Percentiles rank a stretch among this genome's conserved stretches.
Conservation (phyloP, 2,888 invertebrate species). For the Linyphia triangularis region DNA sequence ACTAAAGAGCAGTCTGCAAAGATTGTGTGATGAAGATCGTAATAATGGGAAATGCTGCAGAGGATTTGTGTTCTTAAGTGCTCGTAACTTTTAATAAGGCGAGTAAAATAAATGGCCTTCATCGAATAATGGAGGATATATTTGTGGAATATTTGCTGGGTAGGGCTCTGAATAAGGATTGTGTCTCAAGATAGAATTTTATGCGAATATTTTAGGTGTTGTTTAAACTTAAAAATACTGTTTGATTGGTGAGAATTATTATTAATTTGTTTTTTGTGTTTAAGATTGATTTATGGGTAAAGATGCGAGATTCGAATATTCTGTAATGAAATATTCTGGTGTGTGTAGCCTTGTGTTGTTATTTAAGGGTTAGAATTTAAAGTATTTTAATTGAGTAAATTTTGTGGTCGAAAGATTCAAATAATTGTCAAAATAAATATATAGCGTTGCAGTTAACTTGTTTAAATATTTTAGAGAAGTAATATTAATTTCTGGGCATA, state of each 20-base stretch:
- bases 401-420: too few species aligned
- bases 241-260: neutral
- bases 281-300: neutral
- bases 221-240: neutral
- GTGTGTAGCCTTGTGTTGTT: too few species aligned
- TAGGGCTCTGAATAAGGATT: neutral
- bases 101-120: constrained; percentile 17
- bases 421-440: too few species aligned
- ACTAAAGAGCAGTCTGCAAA: neutral
- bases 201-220: neutral
- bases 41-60: neutral
- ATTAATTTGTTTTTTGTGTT: neutral
- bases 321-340: too few species aligned
- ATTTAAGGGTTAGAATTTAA: too few species aligned
- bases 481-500: too few species aligned
- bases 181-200: neutral
- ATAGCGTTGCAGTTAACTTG: too few species aligned
- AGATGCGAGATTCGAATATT: too few species aligned
- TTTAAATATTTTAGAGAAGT: too few species aligned
- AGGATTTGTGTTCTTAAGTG: constrained; percentile 9
- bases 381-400: too few species aligned
- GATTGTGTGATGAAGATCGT: neutral
- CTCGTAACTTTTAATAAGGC: constrained; percentile 35
- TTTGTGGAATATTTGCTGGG: neutral
- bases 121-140: neutral